Conservation (phyloP, 2,113 vertebrate genomes). For the Channa maculata region DNA sequence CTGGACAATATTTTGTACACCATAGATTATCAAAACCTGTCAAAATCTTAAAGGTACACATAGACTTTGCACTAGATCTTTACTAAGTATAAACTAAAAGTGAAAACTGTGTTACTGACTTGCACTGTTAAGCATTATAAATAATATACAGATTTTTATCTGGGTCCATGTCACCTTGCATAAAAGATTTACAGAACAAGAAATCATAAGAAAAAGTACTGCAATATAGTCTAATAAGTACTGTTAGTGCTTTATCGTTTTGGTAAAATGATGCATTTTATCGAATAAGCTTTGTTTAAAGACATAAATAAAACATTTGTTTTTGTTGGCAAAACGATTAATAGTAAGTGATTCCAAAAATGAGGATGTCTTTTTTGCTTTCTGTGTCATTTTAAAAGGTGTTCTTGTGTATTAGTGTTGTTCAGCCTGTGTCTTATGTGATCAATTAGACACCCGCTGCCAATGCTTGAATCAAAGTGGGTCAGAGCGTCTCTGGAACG, state of each 20-base stretch:
- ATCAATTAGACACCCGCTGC: slow-evolving; percentile 50
- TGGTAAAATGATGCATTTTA: too few relatives aligned
- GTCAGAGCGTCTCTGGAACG: slow-evolving; percentile 63
- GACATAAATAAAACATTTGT: too few relatives aligned
- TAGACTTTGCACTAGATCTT: too few relatives aligned
- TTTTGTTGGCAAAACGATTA: too few relatives aligned
- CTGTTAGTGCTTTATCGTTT: too few relatives aligned
- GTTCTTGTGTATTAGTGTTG: slow-evolving; percentile 20
- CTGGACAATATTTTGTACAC: too few relatives aligned
- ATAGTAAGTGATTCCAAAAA: background rate
- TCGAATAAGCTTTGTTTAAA: too few relatives aligned
- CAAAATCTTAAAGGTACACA: background rate
- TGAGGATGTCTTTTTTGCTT: background rate
- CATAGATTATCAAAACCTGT: background rate
- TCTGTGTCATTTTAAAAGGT: slow-evolving; percentile 28
- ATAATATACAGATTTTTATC: background rate
- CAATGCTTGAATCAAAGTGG: slow-evolving; percentile 66
- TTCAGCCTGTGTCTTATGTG: slow-evolving; percentile 33
- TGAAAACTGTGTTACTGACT: background rate
- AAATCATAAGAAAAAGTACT: background rate
- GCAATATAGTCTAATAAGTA: too few relatives aligned
- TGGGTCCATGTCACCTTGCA: slow-evolving; percentile 3
- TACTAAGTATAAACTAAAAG: slow-evolving; percentile 1
- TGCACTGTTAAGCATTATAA: too few relatives aligned
- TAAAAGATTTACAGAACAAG: slow-evolving; percentile 24